Base-by-base conservation (phyloP, 64 coral and sea anemone species). In the Pocillopora damicornis region DNA sequence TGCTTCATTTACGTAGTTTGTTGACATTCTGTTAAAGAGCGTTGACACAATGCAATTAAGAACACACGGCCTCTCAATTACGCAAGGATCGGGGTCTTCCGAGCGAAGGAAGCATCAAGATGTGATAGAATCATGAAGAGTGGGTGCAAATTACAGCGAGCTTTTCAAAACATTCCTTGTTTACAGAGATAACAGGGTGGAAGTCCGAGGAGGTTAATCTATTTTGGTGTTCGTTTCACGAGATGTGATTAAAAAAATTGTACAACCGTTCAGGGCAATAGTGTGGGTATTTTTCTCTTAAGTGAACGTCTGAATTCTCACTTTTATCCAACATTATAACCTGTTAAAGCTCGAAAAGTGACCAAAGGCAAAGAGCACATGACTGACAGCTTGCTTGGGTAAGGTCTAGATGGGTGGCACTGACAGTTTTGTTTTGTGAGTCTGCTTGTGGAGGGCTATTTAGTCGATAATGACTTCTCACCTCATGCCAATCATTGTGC, bases 21-120 rank as follows among this genome's bases (percentile, higher is more conserved):
- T 97, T 97, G 94, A 92, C 94, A 77, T 92, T 93, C 77, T 86
- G 82, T 87, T 90, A 90, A 91, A 97, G 88, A 97, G 94, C 91
- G 94, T 87, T 97, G 94, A 97, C 94, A 97, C 94, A 97, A 93
- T 97, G 94, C 89, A 93, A 97, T 97, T 97, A 97, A 77, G 79
- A 93, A 90, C 82, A 93, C 88, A 97, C 94, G 90, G 76, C 71
- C 78, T 97, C 94, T 97, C 91, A 97, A 97, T 97, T 97, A 97
- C 94, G 65, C 76, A 80, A 83, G 82, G 91, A 88, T 76, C 87
- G 74, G 86, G 83, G 79, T 35, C 83, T 79, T 85, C 81, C 64
- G 77, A 79, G 86, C 36, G 83, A 65, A 86, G 80, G 71, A 78
- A 88, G 78, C 74, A 37, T 51, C 37, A 82, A 66, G 69, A 82